Conservation (phyloP, 2,113 vertebrate genomes). For the Rattus rattus region DNA sequence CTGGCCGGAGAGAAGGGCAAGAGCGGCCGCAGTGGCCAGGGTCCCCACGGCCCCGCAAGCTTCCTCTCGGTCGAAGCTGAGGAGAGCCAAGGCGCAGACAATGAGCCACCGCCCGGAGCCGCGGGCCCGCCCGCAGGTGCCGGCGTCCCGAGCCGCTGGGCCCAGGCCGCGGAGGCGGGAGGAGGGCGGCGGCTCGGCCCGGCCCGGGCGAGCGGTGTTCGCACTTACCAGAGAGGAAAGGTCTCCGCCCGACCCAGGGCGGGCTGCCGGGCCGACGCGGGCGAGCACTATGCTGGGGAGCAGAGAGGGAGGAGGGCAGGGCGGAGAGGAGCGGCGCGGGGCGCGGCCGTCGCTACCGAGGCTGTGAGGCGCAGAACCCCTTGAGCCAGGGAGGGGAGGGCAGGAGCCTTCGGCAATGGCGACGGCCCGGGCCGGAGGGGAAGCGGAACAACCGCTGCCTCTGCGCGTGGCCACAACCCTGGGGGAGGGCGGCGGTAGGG, state of each 20-base stretch:
- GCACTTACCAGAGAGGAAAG: constrained; percentile 72
- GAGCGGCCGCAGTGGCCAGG: neutral
- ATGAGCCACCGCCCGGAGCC: constrained; percentile 79
- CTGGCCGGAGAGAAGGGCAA: neutral
- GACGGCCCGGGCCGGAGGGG: constrained; percentile 78
- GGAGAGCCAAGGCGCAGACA: constrained; percentile 69
- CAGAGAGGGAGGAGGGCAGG: neutral
- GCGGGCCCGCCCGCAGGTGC: neutral
- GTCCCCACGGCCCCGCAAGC: neutral
- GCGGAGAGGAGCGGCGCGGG: constrained; percentile 12
- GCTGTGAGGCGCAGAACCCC: constrained; percentile 57
- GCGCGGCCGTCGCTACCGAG: constrained; percentile 40
- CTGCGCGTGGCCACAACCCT: constrained; percentile 81
- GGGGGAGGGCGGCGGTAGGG: constrained; percentile 54
- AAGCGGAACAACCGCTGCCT: constrained; percentile 80
- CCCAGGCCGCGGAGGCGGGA: constrained; percentile 27
- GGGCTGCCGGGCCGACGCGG: constrained; percentile 54
- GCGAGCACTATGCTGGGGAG: neutral
- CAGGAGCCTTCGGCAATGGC: constrained; percentile 81
- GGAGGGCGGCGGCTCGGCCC: constrained; percentile 45
- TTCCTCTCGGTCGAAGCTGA: neutral
- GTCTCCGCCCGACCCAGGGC: constrained; percentile 68
- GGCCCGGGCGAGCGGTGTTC: neutral
- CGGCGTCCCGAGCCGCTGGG: constrained; percentile 51
- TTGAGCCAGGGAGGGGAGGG: constrained; percentile 57